Conservation (phyloP, 2,888 invertebrate genomes). For the Dasysyrphus albostriatus region DNA sequence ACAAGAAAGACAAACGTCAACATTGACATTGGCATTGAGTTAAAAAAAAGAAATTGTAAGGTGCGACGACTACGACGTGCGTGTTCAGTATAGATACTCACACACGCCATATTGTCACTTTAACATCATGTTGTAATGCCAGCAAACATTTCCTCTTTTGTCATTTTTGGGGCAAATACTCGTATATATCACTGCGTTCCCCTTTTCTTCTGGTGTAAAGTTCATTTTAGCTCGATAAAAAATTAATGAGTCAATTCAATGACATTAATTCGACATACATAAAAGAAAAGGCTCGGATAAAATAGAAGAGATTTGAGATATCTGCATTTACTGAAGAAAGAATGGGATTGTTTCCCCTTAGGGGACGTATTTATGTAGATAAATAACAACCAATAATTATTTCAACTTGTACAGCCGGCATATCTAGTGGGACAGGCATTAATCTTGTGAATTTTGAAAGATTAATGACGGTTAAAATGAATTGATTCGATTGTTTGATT, state of each 20-base stretch:
- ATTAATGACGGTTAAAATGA: conserved; percentile 57
- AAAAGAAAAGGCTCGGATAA: conserved; percentile 1
- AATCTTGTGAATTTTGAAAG: conserved; percentile 61
- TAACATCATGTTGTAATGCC: background rate
- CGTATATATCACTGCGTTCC: conserved; percentile 17
- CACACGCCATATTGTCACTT: conserved; percentile 1
- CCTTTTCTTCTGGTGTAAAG: conserved; percentile 28
- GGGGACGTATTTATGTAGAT: conserved; percentile 49
- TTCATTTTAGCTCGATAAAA: conserved; percentile 65
- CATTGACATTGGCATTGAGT: conserved; percentile 59
- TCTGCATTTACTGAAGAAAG: background rate
- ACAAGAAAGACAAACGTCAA: conserved; percentile 49
- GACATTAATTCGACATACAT: conserved; percentile 24
- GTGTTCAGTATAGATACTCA: conserved; percentile 11
- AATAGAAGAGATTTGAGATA: background rate
- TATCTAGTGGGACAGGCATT: conserved; percentile 25
- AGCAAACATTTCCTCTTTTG: conserved; percentile 11
- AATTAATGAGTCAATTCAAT: conserved; percentile 65
- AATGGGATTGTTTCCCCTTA: conserved; percentile 34
- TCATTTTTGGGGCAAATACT: conserved; percentile 28
- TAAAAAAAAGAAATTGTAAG: conserved; percentile 11
- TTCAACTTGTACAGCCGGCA: background rate
- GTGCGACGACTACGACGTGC: conserved; percentile 43
- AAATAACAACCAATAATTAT: conserved; percentile 22
- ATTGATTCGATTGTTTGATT: conserved; percentile 40